Conservation (phyloP, 2,888 invertebrate genomes). For the Leptinotarsa haldemani region DNA sequence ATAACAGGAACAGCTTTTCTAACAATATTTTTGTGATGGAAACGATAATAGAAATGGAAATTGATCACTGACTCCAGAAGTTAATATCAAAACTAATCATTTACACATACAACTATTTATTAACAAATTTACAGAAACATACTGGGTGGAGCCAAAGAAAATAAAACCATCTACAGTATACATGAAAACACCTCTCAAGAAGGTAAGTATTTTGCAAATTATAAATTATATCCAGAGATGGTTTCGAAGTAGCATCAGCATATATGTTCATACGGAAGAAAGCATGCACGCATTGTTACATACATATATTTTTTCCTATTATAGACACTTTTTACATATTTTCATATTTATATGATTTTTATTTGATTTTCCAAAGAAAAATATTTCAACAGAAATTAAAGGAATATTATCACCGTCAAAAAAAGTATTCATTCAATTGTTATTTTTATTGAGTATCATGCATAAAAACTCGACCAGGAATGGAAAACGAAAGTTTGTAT, state of each 20-base stretch:
- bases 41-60: not conserved
- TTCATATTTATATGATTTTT: conserved; percentile 41
- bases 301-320: conserved; percentile 42
- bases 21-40: too few species aligned
- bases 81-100: not conserved
- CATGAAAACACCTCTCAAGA: conserved; percentile 48
- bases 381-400: conserved; percentile 29
- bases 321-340: conserved; percentile 49
- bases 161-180: conserved; percentile 47
- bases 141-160: conserved; percentile 39
- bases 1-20: too few species aligned
- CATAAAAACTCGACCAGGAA: conserved; percentile 3
- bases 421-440: conserved; percentile 38
- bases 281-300: conserved; percentile 48
- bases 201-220: conserved; percentile 28
- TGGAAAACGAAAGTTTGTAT: conserved; percentile 5
- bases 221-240: conserved; percentile 9
- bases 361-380: conserved; percentile 33
- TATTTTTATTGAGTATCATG: conserved; percentile 25
- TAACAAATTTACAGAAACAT: conserved; percentile 40
- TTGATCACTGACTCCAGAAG: not conserved
- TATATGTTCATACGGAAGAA: conserved; percentile 41
- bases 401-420: conserved; percentile 40
- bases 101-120: not conserved
- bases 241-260: conserved; percentile 34